Conservation (phyloP, 1,140 invertebrate genomes). For the Oncopeltus fasciatus region DNA sequence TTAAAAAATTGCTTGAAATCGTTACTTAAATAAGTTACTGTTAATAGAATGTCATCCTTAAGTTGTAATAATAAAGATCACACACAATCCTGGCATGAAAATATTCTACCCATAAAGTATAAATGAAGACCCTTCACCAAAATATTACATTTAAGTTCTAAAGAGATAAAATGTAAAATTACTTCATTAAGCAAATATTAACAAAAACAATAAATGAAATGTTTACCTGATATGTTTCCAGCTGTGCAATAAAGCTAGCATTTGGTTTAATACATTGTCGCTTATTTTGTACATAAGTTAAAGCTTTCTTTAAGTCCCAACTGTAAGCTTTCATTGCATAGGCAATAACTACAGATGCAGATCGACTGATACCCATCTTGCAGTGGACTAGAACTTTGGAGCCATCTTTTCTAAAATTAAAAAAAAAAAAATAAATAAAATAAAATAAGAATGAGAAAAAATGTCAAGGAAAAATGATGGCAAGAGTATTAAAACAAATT, state of each 20-base stretch:
- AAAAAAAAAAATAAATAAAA: not conserved
- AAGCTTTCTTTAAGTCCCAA: slow-evolving; percentile 78
- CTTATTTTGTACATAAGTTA: slow-evolving; percentile 78
- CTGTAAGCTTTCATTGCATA: slow-evolving; percentile 96
- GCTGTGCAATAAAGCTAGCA: slow-evolving; percentile 78
- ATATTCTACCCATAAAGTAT: too few species aligned
- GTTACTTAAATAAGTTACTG: too few species aligned
- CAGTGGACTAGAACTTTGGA: slow-evolving; percentile 93
- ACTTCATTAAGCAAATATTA: slow-evolving; percentile 10
- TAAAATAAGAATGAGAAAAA: too few species aligned
- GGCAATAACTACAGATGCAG: slow-evolving; percentile 93
- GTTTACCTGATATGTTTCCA: slow-evolving; percentile 77
- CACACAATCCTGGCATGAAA: too few species aligned
- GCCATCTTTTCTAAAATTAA: slow-evolving; percentile 47
- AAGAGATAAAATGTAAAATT: not conserved
- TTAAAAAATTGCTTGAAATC: too few species aligned
- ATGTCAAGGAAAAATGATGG: too few species aligned
- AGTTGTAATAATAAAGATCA: too few species aligned
- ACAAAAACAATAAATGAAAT: not conserved
- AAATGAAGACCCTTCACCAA: too few species aligned
- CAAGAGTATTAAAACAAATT: too few species aligned
- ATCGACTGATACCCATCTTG: slow-evolving; percentile 97
- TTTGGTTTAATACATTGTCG: slow-evolving; percentile 91
- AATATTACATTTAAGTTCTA: not conserved
- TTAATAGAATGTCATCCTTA: too few species aligned